Percentiles rank a stretch among this genome's conserved stretches.
These are phyloP conservation scores for Lycorma delicatula DNA, from an alignment of 1,140 invertebrate species.

Conservation along the genomic window DNA sequence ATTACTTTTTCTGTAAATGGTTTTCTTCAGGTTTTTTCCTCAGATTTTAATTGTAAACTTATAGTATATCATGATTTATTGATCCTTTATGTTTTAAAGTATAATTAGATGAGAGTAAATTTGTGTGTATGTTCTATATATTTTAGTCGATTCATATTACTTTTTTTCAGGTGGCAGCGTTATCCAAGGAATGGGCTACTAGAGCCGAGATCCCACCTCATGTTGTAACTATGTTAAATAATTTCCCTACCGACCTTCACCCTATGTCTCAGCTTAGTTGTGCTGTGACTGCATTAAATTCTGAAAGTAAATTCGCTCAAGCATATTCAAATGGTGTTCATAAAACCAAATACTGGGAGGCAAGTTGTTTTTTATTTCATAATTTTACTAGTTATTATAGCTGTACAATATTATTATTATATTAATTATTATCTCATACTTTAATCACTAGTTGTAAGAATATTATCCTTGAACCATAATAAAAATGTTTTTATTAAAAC, in stretches of 20 bases:
- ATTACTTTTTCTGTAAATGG: no score
- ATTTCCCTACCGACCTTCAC: slow-evolving; percentile 87
- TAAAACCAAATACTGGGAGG: slow-evolving; percentile 86
- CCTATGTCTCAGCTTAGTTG: slow-evolving; percentile 95
- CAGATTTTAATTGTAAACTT: no score
- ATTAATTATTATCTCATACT: no score
- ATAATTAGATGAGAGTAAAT: no score
- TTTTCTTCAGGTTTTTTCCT: no score
- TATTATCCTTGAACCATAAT: no score
- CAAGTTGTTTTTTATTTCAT: no score
- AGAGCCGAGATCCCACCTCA: slow-evolving; percentile 83
- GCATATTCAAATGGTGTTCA: slow-evolving; percentile 80
- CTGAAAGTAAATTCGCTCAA: slow-evolving; percentile 88
- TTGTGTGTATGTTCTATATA: not conserved
- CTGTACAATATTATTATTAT: no score
- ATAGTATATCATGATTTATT: not conserved
- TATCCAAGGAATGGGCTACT: slow-evolving; percentile 88
- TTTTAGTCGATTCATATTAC: not conserved
- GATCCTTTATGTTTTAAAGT: not conserved
- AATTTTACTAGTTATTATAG: no score
- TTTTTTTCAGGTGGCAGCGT: slow-evolving; percentile 50
- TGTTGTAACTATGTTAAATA: slow-evolving; percentile 90
- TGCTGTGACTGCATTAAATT: slow-evolving; percentile 85
- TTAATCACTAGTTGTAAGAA: no score
- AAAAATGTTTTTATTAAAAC: no score